Percentiles rank a stretch among this genome's conserved stretches.
Conservation (phyloP, 2,888 invertebrate genomes). For the Vanessa cardui region DNA sequence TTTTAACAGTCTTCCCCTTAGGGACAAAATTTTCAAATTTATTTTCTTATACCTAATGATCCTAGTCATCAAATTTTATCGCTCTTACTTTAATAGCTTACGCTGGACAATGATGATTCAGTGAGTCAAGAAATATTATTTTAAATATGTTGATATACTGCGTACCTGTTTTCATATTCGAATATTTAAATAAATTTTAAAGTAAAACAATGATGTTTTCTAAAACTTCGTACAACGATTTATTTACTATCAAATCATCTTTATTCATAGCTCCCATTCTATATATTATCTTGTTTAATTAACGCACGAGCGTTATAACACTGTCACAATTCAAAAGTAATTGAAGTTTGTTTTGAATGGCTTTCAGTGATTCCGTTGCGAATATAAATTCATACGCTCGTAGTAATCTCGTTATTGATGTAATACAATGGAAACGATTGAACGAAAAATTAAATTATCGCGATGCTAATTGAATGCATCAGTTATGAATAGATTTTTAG, state of each 20-base stretch:
- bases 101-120: too few species aligned
- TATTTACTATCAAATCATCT: background rate
- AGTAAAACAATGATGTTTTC: too few species aligned
- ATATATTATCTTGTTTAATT: slow-evolving; percentile 8
- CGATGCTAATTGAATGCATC: background rate
- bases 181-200: too few species aligned
- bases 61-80: too few species aligned
- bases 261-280: background rate
- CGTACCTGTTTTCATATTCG: too few species aligned
- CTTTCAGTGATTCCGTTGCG: background rate
- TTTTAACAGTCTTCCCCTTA: too few species aligned
- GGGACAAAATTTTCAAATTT: too few species aligned
- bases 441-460: background rate
- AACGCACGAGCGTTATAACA: slow-evolving; percentile 4
- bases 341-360: slow-evolving; percentile 10
- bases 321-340: slow-evolving; percentile 6
- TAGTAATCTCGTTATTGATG: slow-evolving; percentile 18
- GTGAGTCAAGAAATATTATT: too few species aligned
- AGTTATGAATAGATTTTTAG: background rate
- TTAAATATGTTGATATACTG: too few species aligned
- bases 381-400: slow-evolving; percentile 17
- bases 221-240: background rate
- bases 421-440: slow-evolving; percentile 9
- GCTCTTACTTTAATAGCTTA: too few species aligned
- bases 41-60: too few species aligned